Evolutionary conservation across 2,113 vertebrate species (phyloP).

Genomic region (Poeciliopsis occidentalis): DNA sequence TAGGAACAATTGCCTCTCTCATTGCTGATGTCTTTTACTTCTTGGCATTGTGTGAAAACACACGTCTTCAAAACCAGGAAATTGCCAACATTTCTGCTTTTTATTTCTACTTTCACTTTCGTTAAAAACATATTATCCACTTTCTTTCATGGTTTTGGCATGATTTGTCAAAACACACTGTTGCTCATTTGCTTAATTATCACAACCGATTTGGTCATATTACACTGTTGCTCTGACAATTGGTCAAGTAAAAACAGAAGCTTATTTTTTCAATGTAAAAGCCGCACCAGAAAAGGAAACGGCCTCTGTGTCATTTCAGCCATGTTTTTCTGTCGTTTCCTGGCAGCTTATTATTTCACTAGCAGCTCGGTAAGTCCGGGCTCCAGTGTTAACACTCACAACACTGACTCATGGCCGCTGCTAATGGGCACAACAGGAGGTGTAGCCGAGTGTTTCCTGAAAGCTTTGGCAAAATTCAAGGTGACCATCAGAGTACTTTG

Average conservation of each 20-base stretch:
- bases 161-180: neutral
- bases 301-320: conserved; percentile 5
- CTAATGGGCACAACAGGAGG: conserved; percentile 31
- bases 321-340: conserved; percentile 10
- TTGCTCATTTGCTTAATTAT: neutral
- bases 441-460: conserved; percentile 5
- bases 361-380: conserved; percentile 12
- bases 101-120: neutral
- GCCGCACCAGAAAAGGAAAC: conserved; percentile 10
- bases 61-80: too few species aligned
- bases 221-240: neutral
- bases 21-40: too few species aligned
- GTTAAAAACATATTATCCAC: neutral
- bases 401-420: conserved; percentile 23
- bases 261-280: conserved; percentile 20
- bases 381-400: conserved; percentile 27
- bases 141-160: neutral
- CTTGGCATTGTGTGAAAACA: too few species aligned
- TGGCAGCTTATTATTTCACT: conserved; percentile 24
- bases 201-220: neutral
- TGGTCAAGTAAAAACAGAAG: conserved; percentile 2
- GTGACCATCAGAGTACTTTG: neutral
- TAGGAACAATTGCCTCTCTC: too few species aligned
- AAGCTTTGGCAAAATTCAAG: conserved; percentile 30
- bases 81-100: too few species aligned